A percentile compares a stretch with the other conserved stretches of the same genome.
Conservation (phyloP, 2,113 vertebrate species). For the Grammomys surdaster region DNA sequence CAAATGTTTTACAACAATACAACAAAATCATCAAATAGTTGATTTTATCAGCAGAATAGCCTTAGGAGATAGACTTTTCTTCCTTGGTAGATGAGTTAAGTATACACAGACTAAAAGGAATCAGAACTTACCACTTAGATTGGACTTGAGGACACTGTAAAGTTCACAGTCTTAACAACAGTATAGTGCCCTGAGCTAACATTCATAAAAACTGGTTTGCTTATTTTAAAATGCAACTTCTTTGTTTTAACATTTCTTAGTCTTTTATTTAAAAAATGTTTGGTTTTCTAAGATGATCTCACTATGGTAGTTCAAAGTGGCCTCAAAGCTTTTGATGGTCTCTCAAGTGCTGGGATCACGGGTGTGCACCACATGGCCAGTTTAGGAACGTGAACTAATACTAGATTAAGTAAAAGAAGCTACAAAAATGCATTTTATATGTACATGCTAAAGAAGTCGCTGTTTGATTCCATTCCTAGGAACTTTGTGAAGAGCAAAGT, state of each 20-base stretch:
- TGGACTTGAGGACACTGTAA: not conserved
- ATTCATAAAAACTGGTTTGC: not conserved
- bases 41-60: not conserved
- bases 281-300: not conserved
- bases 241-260: not conserved
- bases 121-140: not conserved
- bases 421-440: not conserved
- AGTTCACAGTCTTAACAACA: not conserved
- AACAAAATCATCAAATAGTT: not conserved
- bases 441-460: not conserved
- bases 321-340: not conserved
- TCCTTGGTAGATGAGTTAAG: not conserved
- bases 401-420: conserved; percentile 2
- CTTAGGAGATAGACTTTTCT: not conserved
- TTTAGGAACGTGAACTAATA: not conserved
- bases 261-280: not conserved
- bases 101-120: not conserved
- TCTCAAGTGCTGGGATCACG: too few species aligned
- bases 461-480: not conserved
- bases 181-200: not conserved
- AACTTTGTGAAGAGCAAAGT: not conserved
- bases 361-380: not conserved
- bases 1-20: too few species aligned
- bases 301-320: not conserved
- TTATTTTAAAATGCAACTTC: not conserved